Conservation (phyloP, 2,888 invertebrate genomes). For the Protophormia terraenovae region DNA sequence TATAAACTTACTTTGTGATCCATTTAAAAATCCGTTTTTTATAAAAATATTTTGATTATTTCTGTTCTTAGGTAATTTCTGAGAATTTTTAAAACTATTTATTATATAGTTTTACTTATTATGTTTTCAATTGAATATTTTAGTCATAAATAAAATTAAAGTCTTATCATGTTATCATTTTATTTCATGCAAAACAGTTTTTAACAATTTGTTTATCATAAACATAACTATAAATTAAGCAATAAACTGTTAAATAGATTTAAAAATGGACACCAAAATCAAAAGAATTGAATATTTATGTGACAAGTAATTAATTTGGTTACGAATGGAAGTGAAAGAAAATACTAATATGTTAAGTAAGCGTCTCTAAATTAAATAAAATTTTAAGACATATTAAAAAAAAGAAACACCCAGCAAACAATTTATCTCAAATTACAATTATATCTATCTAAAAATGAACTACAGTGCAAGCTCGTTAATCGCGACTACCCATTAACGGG, state of each 20-base stretch:
- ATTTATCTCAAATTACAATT: neutral
- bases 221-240: neutral
- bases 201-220: conserved; percentile 2
- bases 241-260: conserved; percentile 7
- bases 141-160: neutral
- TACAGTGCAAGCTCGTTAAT: too few relatives aligned
- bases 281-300: neutral
- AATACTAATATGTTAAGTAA: neutral
- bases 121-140: neutral
- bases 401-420: neutral
- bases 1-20: too few relatives aligned
- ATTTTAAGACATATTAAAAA: neutral
- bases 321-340: neutral
- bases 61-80: too few relatives aligned
- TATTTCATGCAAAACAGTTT: neutral
- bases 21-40: too few relatives aligned
- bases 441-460: too few relatives aligned
- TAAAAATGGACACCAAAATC: neutral
- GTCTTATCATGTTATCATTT: neutral
- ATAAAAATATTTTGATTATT: too few relatives aligned
- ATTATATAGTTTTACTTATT: too few relatives aligned
- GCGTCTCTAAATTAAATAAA: neutral
- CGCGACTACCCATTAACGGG: too few relatives aligned
- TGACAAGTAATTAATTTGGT: neutral
- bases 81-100: too few relatives aligned